phyloP scores from a whole-genome alignment of 2,113 vertebrate genomes.

The Myrmecobius fasciatus region DNA sequence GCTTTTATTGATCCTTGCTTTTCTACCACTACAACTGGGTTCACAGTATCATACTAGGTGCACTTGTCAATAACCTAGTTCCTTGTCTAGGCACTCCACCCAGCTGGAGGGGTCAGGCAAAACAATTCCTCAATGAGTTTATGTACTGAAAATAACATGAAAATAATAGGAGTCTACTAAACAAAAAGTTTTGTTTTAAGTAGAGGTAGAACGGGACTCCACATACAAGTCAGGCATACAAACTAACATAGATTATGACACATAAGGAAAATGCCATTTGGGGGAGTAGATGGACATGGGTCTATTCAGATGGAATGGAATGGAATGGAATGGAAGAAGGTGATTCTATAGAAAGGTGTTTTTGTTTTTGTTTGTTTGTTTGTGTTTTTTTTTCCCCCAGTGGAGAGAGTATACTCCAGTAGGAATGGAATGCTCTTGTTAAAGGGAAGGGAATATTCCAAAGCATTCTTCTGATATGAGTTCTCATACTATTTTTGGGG shows the following conservation, averaged over 20 bases:
- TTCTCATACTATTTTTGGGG: neutral
- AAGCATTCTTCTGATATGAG: neutral
- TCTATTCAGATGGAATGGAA: neutral
- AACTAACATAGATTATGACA: neutral
- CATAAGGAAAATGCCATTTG: neutral
- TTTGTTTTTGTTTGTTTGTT: neutral
- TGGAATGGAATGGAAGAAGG: too few relatives aligned
- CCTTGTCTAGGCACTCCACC: neutral
- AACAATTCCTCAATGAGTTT: neutral
- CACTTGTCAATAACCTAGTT: neutral
- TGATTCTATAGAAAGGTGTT: neutral
- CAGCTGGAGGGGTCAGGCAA: neutral
- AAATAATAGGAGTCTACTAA: neutral
- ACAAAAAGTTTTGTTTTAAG: neutral
- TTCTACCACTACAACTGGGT: neutral
- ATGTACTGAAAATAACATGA: neutral
- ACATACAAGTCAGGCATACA: neutral
- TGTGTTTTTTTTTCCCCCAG: too few relatives aligned
- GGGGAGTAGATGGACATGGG: neutral
- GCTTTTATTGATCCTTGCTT: neutral
- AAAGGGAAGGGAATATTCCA: neutral
- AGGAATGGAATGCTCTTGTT: neutral
- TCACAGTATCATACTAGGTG: neutral
- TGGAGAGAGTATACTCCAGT: neutral
- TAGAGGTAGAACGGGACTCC: neutral